Evolutionary conservation across 2,888 invertebrate genomes (phyloP).

Genomic region (Thecophora atra): DNA sequence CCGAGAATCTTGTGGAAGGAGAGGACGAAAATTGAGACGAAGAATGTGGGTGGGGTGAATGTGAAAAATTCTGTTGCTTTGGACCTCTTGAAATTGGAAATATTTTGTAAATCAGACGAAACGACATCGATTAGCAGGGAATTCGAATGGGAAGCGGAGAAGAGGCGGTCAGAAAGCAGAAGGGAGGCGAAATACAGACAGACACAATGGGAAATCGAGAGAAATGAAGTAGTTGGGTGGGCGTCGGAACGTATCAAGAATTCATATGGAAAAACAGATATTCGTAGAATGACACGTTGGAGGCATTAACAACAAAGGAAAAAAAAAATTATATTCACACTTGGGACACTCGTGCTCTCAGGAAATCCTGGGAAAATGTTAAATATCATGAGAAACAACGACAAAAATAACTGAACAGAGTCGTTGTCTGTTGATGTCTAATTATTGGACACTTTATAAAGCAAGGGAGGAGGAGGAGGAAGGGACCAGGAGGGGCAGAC

Average conservation of each 20-base stretch:
- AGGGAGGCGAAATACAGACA: not conserved
- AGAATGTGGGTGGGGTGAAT: not conserved
- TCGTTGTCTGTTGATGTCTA: not conserved
- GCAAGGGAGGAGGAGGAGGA: no score
- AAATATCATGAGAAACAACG: not conserved
- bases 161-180: no score
- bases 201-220: no score
- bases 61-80: not conserved
- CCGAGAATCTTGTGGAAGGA: not conserved
- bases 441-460: no score
- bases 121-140: constrained; percentile 43
- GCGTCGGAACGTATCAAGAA: constrained; percentile 19
- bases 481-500: no score
- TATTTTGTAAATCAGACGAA: constrained; percentile 28
- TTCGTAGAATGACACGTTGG: not conserved
- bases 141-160: constrained; percentile 30
- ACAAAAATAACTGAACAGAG: not conserved
- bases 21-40: not conserved
- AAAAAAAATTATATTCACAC: no score
- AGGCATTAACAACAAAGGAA: not conserved
- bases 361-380: not conserved
- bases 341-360: not conserved
- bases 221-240: not conserved
- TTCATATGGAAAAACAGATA: not conserved
- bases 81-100: constrained; percentile 27